Conservation (phyloP, 2,888 invertebrate genomes). For the Dyspetes luteomarginatus region DNA sequence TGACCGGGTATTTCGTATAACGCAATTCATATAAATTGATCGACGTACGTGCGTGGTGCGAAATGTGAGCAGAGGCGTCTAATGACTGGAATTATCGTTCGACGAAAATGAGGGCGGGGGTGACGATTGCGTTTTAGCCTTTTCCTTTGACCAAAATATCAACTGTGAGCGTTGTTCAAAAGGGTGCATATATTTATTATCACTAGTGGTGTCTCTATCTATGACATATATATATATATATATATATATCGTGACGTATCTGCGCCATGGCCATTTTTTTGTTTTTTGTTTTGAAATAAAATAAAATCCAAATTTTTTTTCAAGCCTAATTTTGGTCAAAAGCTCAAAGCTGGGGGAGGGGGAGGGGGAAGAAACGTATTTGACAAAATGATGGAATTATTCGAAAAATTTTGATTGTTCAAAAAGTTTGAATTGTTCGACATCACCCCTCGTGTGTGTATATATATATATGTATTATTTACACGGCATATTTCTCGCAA, state of each 20-base stretch:
- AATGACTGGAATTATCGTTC: slow-evolving; percentile 72
- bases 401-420: too few species aligned
- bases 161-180: slow-evolving; percentile 13
- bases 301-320: too few species aligned
- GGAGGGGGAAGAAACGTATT: too few species aligned
- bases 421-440: too few species aligned
- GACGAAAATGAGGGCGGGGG: slow-evolving; percentile 66
- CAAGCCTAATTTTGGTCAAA: too few species aligned
- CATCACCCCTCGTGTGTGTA: too few species aligned
- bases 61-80: slow-evolving; percentile 45
- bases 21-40: slow-evolving; percentile 70
- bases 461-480: neutral
- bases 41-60: neutral
- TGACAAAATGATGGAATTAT: too few species aligned
- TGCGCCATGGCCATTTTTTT: too few species aligned
- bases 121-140: slow-evolving; percentile 51
- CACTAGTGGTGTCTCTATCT: slow-evolving; percentile 31
- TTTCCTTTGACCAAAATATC: slow-evolving; percentile 67
- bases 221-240: slow-evolving; percentile 2
- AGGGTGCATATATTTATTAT: slow-evolving; percentile 77
- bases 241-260: neutral
- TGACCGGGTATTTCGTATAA: slow-evolving; percentile 65
- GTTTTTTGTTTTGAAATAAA: too few species aligned
- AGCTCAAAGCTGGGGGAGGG: too few species aligned
- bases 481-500: slow-evolving; percentile 10